Base-by-base conservation (phyloP, 2,888 invertebrate genomes). In the Octonoba sinensis region DNA sequence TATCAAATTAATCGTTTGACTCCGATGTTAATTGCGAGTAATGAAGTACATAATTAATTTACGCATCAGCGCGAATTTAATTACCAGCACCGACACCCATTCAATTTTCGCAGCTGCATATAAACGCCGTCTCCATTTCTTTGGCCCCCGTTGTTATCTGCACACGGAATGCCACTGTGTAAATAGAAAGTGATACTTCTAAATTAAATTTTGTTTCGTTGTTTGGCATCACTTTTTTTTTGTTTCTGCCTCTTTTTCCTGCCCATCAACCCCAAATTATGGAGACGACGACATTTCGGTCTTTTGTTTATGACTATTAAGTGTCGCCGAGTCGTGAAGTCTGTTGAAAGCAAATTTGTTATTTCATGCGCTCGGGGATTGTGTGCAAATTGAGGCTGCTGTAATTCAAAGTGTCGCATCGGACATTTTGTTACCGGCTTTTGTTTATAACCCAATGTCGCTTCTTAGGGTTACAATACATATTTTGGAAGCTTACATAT, bases 11-110 rank as follows among this genome's bases (percentile, higher is more conserved):
- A 49, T 69, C 57, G 62, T 81, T 81, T 73, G 79, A 73, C 79
- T 81, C 62, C 27, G 20, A 67, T 69, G 73, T 69, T 81, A 81
- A 81, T 81, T 81, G 69, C 73, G 56, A 73, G 67, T 81, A 81
- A 81, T 81, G 79, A 81, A 81, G 69, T 60, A 69, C 56, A 49
- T 81, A 81, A 81, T 81, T 81, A 81, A 81, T 81, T 69, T 69
- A 64, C 72, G 73, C 71, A 46, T 59, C 47, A 49, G 69, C 79
- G 62, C 69, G 73, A 69, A 81, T 73, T 81, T 73, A 81, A 81
- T 81, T 81, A 81, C 73, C 47, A 24, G 12, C 16, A 36, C 18
- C 69, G 16, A 56, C 79, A 74, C 62, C 73, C 36, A 71, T 78
- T 78, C 71, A 56, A 65, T 66, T 66, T 56, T 56, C 54, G 22